These are phyloP conservation scores for Falco peregrinus DNA, from an alignment of 2,797 vertebrate genomes.

Conservation along the genomic window DNA sequence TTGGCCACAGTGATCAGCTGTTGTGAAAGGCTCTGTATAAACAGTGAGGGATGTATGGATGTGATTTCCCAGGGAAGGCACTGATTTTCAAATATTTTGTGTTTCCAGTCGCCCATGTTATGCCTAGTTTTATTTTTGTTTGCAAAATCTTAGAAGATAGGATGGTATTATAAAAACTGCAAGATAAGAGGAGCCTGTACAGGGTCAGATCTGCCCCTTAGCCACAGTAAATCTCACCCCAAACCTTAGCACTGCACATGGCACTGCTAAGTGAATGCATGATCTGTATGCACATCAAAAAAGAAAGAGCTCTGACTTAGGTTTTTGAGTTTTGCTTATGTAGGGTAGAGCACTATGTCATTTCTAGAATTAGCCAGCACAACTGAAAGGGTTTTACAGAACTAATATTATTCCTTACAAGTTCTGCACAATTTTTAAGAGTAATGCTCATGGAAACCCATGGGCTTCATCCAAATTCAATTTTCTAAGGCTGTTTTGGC, in stretches of 20 bases:
- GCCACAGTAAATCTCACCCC: not conserved
- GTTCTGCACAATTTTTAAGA: not conserved
- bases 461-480: not conserved
- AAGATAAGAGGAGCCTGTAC: not conserved
- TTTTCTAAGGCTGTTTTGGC: not conserved
- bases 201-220: not conserved
- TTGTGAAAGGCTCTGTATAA: not conserved
- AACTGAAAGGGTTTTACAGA: not conserved
- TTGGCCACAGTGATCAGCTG: not conserved
- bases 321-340: not conserved
- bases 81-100: not conserved
- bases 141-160: not conserved
- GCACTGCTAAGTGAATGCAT: not conserved
- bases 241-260: not conserved
- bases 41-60: not conserved
- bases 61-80: not conserved
- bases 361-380: not conserved
- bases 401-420: not conserved
- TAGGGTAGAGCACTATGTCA: not conserved
- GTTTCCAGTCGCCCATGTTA: not conserved
- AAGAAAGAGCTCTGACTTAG: not conserved
- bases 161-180: not conserved
- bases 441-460: not conserved
- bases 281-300: not conserved
- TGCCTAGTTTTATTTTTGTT: not conserved